Conservation (phyloP, 2,113 vertebrate genomes). For the Epinephelus lanceolatus region DNA sequence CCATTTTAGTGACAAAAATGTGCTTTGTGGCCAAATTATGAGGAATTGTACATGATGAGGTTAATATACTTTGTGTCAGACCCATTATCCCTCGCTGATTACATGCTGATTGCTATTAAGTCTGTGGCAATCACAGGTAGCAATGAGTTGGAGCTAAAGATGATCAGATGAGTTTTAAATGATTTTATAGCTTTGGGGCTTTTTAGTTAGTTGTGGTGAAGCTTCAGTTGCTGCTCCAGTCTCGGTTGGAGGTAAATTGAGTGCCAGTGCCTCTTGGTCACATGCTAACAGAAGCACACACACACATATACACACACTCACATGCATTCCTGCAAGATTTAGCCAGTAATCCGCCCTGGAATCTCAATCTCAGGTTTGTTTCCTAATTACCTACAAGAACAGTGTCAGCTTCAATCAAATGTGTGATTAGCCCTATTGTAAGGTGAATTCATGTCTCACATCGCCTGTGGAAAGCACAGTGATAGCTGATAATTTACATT, state of each 20-base stretch:
- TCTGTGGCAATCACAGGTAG: background rate
- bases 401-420: constrained; percentile 64
- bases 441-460: constrained; percentile 30
- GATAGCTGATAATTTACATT: background rate
- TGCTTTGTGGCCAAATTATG: background rate
- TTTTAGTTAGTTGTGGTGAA: background rate
- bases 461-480: background rate
- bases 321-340: constrained; percentile 76
- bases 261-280: constrained; percentile 29
- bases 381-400: constrained; percentile 66
- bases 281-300: constrained; percentile 34
- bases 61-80: background rate
- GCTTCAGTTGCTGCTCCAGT: background rate
- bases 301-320: constrained; percentile 13
- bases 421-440: constrained; percentile 10
- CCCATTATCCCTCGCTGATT: background rate
- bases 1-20: background rate
- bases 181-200: background rate
- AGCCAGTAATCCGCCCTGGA: constrained; percentile 80
- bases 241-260: background rate
- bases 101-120: background rate
- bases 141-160: background rate
- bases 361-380: constrained; percentile 69
- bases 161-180: background rate
- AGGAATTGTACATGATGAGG: background rate